Percentiles rank a stretch among this genome's conserved stretches.
These are phyloP conservation scores for Cavia porcellus DNA, from an alignment of 2,113 vertebrate genomes.

Conservation along the genomic window DNA sequence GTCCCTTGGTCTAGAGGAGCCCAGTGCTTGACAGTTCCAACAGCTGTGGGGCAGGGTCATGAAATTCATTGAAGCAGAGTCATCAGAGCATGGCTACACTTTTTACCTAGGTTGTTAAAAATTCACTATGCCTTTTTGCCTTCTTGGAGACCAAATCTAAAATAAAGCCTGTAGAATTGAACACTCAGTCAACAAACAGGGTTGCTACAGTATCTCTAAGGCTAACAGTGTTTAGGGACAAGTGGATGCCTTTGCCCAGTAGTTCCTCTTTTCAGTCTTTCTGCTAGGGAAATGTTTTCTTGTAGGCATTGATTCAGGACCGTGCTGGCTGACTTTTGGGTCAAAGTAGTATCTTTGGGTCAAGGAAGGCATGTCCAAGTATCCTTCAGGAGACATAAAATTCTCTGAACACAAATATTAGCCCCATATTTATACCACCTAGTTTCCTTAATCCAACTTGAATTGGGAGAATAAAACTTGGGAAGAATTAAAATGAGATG, in stretches of 20 bases:
- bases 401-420: background rate
- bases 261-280: background rate
- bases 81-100: background rate
- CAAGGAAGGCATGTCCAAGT: background rate
- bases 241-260: background rate
- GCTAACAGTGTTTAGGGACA: background rate
- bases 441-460: background rate
- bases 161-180: background rate
- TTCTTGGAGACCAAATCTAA: background rate
- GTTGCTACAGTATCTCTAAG: background rate
- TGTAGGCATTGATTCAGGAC: background rate
- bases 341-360: background rate
- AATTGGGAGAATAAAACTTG: background rate
- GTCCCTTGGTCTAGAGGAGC: background rate
- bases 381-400: background rate
- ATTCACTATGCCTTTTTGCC: background rate
- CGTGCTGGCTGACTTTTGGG: background rate
- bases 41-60: background rate
- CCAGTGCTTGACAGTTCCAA: background rate
- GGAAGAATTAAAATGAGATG: background rate
- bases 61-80: background rate
- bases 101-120: background rate
- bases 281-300: background rate
- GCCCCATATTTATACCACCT: background rate
- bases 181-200: background rate